These are phyloP conservation scores for Sylvia borin DNA, from an alignment of 2,797 vertebrate species.

Conservation along the genomic window DNA sequence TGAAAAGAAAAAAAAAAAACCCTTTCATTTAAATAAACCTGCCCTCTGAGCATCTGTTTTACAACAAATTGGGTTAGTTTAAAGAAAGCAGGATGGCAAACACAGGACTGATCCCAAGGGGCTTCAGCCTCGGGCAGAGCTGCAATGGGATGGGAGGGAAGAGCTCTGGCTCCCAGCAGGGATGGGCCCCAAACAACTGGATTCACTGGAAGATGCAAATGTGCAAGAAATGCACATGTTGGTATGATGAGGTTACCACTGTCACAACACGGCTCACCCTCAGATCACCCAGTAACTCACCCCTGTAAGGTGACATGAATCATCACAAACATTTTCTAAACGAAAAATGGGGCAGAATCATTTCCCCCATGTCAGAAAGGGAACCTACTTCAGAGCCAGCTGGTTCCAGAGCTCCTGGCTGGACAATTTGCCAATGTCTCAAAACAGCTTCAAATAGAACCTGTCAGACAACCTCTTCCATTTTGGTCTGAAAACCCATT, in stretches of 20 bases:
- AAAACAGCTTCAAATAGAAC: background rate
- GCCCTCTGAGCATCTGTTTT: background rate
- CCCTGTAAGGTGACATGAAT: background rate
- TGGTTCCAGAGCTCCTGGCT: background rate
- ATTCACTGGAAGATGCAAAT: background rate
- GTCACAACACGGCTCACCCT: background rate
- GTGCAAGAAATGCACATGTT: background rate
- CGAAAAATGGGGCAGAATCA: background rate
- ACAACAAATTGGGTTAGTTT: background rate
- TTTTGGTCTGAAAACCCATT: background rate
- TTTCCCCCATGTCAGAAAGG: background rate
- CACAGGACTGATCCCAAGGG: background rate
- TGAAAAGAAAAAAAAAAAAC: background rate
- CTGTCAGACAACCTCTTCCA: background rate
- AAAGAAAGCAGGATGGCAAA: background rate
- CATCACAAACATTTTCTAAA: background rate
- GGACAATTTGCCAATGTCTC: background rate
- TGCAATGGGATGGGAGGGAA: background rate
- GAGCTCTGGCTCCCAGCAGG: background rate
- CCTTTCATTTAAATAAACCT: background rate
- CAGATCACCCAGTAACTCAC: background rate
- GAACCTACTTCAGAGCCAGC: background rate
- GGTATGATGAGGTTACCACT: background rate
- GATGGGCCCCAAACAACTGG: background rate
- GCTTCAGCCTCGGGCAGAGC: background rate